Percentiles rank a stretch among this genome's conserved stretches.
phyloP scores from a whole-genome alignment of 2,797 vertebrate genomes.

The Alosa sapidissima region DNA sequence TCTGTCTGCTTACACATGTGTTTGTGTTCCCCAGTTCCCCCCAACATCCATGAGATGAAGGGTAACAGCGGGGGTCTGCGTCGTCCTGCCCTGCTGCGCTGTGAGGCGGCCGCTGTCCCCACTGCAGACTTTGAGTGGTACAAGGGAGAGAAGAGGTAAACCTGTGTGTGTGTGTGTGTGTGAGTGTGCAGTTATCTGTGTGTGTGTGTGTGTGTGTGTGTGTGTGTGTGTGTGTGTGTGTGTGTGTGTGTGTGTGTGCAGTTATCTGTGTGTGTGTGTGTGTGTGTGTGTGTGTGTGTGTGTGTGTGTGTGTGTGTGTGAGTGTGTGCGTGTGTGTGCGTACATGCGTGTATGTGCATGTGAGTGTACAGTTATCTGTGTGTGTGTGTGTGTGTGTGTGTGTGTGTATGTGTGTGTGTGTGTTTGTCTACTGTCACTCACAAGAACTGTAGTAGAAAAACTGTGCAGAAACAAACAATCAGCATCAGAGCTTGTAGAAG shows the following conservation, averaged over 20 bases:
- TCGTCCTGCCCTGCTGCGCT: conserved; percentile 88
- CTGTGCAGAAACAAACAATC: background rate
- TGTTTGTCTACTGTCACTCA: background rate
- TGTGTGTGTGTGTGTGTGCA: background rate
- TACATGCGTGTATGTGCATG: no score
- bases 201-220: background rate
- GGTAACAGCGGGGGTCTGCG: conserved; percentile 85
- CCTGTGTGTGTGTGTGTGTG: background rate
- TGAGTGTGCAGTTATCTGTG: background rate
- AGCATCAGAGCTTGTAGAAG: background rate
- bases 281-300: no score
- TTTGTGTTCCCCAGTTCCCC: conserved; percentile 77
- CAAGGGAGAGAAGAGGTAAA: conserved; percentile 98
- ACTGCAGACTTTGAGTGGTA: conserved; percentile 93
- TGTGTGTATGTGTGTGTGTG: no score
- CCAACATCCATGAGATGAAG: conserved; percentile 96
- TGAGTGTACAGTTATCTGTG: background rate
- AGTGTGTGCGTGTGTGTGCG: no score
- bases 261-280: no score
- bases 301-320: no score
- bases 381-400: no score
- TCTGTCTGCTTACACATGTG: background rate
- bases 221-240: background rate
- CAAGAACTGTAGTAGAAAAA: background rate
- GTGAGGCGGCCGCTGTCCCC: conserved; percentile 93